Percentiles rank a stretch among this genome's conserved stretches.
phyloP scores from a whole-genome alignment of 2,888 invertebrate species.

The Amiota communis region DNA sequence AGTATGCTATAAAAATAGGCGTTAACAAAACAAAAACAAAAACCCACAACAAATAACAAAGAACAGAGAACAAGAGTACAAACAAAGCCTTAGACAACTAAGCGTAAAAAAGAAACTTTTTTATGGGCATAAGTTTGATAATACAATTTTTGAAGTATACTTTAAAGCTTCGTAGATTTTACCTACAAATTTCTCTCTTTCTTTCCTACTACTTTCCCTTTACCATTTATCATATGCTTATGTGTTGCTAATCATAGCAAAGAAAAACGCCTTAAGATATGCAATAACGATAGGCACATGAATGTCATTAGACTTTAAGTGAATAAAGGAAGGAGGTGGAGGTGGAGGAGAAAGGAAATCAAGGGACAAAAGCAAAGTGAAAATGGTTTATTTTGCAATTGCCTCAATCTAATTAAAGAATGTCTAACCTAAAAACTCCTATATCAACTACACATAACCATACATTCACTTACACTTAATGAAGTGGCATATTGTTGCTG shows the following conservation, averaged over 20 bases:
- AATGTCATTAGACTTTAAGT: neutral
- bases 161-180: neutral
- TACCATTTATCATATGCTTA: neutral
- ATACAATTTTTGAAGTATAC: slow-evolving; percentile 15
- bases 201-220: neutral
- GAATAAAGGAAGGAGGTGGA: neutral
- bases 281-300: neutral
- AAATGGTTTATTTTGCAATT: too few relatives aligned
- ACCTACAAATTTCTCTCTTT: neutral
- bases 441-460: neutral
- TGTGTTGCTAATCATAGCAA: slow-evolving; percentile 5
- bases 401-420: slow-evolving; percentile 2
- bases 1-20: slow-evolving; percentile 25
- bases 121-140: slow-evolving; percentile 16
- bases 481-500: slow-evolving; percentile 14
- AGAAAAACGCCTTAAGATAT: slow-evolving; percentile 14
- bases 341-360: neutral
- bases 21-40: slow-evolving; percentile 4
- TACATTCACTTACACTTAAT: neutral
- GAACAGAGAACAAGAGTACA: neutral
- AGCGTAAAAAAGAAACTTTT: slow-evolving; percentile 1
- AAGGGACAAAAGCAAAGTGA: too few relatives aligned
- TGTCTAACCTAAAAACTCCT: neutral
- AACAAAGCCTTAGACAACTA: neutral
- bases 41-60: neutral